A percentile compares a stretch with the other conserved stretches of the same genome.
These are phyloP conservation scores for Genyomyrus donnyi DNA, from an alignment of 2,113 vertebrate species.

Conservation along the genomic window DNA sequence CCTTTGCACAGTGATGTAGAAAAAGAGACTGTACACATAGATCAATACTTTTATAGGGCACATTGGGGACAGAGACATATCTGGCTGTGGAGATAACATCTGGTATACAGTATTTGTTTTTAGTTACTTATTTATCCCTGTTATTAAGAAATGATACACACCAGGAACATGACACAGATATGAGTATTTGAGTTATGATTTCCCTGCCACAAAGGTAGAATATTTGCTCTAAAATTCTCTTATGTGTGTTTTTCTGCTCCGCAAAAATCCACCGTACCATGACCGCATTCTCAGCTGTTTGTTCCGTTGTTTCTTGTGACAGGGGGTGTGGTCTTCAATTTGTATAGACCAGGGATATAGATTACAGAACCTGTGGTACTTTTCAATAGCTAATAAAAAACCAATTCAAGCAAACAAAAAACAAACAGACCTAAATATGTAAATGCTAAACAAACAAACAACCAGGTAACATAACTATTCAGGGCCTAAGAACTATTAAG, in stretches of 20 bases:
- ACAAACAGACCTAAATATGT: not conserved
- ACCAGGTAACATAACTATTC: not conserved
- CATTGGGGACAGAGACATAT: not conserved
- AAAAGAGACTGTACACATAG: not conserved
- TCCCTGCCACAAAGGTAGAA: not conserved
- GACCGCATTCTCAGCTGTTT: not conserved
- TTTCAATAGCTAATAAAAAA: not conserved
- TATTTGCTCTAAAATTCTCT: not conserved
- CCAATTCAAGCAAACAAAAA: not conserved
- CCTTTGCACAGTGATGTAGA: not conserved
- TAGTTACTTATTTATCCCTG: conserved; percentile 2
- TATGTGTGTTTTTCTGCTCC: not conserved
- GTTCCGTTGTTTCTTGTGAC: not conserved
- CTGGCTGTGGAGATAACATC: not conserved
- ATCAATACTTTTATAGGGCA: not conserved
- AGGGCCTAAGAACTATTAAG: not conserved
- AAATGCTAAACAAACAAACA: not conserved
- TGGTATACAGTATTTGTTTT: not conserved
- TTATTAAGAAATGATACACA: not conserved
- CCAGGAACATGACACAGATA: not conserved
- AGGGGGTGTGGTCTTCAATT: not conserved
- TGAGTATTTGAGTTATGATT: not conserved
- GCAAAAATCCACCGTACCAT: not conserved
- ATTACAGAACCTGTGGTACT: not conserved
- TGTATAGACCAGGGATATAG: not conserved